These are phyloP conservation scores for Belgica antarctica DNA, from an alignment of 2,888 invertebrate species.

Conservation along the genomic window DNA sequence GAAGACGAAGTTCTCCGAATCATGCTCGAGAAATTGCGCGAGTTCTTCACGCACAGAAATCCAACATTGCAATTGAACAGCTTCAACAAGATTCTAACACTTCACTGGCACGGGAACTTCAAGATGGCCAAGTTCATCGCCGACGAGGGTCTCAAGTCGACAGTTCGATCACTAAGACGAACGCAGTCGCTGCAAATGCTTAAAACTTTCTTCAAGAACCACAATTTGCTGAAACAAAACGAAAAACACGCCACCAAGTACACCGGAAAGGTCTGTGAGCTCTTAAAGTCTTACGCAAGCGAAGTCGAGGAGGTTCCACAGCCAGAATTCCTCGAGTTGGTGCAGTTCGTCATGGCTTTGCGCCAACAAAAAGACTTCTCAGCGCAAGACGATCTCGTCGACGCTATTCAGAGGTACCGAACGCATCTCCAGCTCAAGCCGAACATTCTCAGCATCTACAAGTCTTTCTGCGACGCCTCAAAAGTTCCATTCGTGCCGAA, in stretches of 20 bases:
- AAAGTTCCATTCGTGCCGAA: slow-evolving; percentile 43
- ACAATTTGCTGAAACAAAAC: slow-evolving; percentile 48
- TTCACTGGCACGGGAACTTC: slow-evolving; percentile 66
- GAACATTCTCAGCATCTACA: slow-evolving; percentile 31
- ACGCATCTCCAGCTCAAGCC: background rate
- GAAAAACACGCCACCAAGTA: slow-evolving; percentile 46
- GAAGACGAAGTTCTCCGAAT: slow-evolving; percentile 46
- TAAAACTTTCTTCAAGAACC: slow-evolving; percentile 63
- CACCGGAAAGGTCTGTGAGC: slow-evolving; percentile 48
- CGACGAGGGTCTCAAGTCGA: slow-evolving; percentile 61
- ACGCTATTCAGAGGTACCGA: slow-evolving; percentile 12
- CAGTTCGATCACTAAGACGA: slow-evolving; percentile 64
- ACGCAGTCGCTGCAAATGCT: slow-evolving; percentile 68
- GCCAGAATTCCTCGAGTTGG: slow-evolving; percentile 43
- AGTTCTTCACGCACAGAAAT: slow-evolving; percentile 50
- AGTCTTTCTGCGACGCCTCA: slow-evolving; percentile 47
- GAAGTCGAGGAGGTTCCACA: slow-evolving; percentile 42
- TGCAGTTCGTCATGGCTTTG: slow-evolving; percentile 29
- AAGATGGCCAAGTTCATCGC: slow-evolving; percentile 60
- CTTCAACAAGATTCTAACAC: slow-evolving; percentile 64
- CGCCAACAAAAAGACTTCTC: slow-evolving; percentile 21
- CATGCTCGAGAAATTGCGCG: slow-evolving; percentile 48
- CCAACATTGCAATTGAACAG: slow-evolving; percentile 61
- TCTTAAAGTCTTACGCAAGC: slow-evolving; percentile 46
- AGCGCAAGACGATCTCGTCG: slow-evolving; percentile 21